These are phyloP conservation scores for Zaprionus lachaisei DNA, from an alignment of 1,140 invertebrate species.

Conservation along the genomic window DNA sequence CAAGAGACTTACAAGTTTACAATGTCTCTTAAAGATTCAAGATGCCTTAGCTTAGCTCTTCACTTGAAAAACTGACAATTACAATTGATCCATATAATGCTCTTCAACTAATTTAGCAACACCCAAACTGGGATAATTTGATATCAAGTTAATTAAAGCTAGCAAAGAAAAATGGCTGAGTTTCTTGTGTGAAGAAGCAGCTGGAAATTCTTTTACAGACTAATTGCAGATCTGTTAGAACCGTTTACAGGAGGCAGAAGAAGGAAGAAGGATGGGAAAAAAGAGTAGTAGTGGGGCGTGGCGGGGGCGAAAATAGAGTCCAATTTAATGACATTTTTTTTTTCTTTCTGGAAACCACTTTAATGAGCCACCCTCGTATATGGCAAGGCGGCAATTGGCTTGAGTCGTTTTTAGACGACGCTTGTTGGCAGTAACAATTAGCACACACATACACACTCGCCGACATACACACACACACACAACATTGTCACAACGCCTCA, in stretches of 20 bases:
- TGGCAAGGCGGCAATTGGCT: conserved; percentile 26
- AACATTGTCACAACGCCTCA: conserved; percentile 39
- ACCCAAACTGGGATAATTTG: conserved; percentile 1
- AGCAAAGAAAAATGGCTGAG: not conserved
- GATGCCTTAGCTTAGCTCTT: not conserved
- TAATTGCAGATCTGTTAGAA: conserved; percentile 1
- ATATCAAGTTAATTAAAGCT: not conserved
- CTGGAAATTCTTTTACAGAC: not conserved
- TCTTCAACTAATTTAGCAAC: not conserved
- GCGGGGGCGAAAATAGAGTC: not conserved
- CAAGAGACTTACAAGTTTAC: not conserved
- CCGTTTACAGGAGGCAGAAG: not conserved
- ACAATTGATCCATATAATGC: not conserved
- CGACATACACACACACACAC: conserved; percentile 7
- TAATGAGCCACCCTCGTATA: conserved; percentile 22
- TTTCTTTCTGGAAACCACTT: not conserved
- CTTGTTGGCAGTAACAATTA: conserved; percentile 57
- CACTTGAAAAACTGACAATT: not conserved
- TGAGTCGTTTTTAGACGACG: conserved; percentile 19
- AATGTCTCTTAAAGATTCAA: not conserved
- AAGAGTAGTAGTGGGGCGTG: not conserved
- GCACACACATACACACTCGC: conserved; percentile 33
- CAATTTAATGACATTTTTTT: conserved; percentile 1
- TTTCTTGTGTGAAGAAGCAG: not conserved
- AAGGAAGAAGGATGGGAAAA: no score